A percentile compares a stretch with the other conserved stretches of the same genome.
Evolutionary conservation across 2,888 invertebrate genomes (phyloP).

Genomic region (Chorisops tibialis): DNA sequence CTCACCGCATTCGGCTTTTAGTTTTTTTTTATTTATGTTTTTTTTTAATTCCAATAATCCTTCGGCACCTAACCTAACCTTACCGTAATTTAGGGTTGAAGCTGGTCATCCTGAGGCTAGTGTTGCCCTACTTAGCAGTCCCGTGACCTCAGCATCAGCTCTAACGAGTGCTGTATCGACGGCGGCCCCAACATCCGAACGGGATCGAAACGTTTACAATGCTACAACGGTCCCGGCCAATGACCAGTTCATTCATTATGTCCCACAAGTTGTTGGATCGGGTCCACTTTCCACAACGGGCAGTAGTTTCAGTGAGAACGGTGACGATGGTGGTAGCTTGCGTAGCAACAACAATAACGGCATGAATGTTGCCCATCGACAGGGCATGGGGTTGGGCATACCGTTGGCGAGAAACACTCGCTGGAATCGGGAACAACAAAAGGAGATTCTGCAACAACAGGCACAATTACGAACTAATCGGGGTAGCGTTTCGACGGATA

Average conservation of each 20-base stretch:
- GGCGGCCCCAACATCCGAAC: conserved; percentile 39
- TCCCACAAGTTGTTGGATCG: conserved; percentile 11
- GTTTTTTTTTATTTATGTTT: no score
- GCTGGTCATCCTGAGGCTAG: conserved; percentile 9
- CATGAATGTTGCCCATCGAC: conserved; percentile 38
- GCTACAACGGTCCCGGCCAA: conserved; percentile 46
- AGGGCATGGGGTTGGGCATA: conserved; percentile 48
- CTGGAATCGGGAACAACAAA: conserved; percentile 51
- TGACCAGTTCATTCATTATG: conserved; percentile 28
- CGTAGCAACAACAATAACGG: conserved; percentile 34
- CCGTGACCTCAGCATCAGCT: neutral
- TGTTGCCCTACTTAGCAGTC: neutral
- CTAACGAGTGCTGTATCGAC: neutral
- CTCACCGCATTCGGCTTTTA: no score
- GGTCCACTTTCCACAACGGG: conserved; percentile 7
- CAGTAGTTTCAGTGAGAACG: conserved; percentile 18
- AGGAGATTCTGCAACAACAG: conserved; percentile 49
- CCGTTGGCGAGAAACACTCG: conserved; percentile 49
- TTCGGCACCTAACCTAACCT: no score
- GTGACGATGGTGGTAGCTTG: conserved; percentile 38
- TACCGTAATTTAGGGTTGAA: conserved; percentile 13
- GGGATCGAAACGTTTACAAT: conserved; percentile 49
- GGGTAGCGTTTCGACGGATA: conserved; percentile 29
- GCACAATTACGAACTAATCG: conserved; percentile 38
- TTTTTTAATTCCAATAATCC: no score